phyloP scores from a whole-genome alignment of 2,797 vertebrate species.

The Eleutherodactylus coqui region DNA sequence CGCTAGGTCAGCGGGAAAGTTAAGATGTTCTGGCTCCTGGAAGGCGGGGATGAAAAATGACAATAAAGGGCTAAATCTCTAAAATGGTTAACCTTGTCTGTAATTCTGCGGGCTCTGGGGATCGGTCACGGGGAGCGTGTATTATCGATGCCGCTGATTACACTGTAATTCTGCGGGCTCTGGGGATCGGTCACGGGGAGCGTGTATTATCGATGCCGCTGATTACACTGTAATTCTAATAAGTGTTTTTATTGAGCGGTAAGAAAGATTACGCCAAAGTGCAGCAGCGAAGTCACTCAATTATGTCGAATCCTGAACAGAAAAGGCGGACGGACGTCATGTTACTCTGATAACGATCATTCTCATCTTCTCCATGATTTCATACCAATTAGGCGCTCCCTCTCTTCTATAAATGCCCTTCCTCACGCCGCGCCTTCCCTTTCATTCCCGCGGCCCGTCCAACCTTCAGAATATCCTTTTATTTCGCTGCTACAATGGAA shows the following conservation, averaged over 20 bases:
- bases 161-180: not conserved
- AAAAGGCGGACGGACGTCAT: not conserved
- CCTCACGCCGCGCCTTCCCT: not conserved
- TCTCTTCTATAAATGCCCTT: not conserved
- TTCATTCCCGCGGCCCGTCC: not conserved
- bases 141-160: not conserved
- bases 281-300: not conserved
- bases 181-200: too few relatives aligned
- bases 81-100: too few relatives aligned
- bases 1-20: too few relatives aligned
- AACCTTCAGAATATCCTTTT: not conserved
- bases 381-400: slow-evolving; percentile 10
- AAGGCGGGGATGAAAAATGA: too few relatives aligned
- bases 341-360: not conserved
- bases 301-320: not conserved
- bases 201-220: not conserved
- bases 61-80: too few relatives aligned
- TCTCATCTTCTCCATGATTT: not conserved
- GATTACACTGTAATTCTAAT: not conserved
- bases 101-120: too few relatives aligned
- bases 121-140: too few relatives aligned
- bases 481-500: not conserved
- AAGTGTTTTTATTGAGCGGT: not conserved
- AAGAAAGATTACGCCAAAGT: not conserved
- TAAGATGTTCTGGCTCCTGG: too few relatives aligned